These are phyloP conservation scores for Aurelia coerulea DNA, from an alignment of 30 jellyfish, hydroid and myxozoan genomes.

Conservation along the genomic window DNA sequence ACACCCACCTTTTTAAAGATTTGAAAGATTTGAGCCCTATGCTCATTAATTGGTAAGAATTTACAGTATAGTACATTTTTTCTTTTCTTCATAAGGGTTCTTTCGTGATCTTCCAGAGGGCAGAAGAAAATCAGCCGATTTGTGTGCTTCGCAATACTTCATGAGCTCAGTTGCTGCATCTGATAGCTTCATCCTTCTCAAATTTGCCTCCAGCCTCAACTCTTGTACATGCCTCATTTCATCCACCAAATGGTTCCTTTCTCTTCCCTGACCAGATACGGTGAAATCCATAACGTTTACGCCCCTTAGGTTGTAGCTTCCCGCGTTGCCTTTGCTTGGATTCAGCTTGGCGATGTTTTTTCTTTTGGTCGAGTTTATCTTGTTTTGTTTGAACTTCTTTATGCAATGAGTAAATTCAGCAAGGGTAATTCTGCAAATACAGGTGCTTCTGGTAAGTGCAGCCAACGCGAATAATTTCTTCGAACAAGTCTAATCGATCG, in stretches of 20 bases:
- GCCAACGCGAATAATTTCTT: too few species aligned
- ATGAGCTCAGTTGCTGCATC: conserved; percentile 73
- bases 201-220: conserved; percentile 52
- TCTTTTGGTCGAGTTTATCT: too few species aligned
- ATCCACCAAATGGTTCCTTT: conserved; percentile 64
- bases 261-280: conserved; percentile 71
- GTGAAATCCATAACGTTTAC: conserved; percentile 61
- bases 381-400: too few species aligned
- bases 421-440: too few species aligned
- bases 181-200: conserved; percentile 66
- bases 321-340: background rate
- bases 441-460: too few species aligned
- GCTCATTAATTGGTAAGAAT: too few species aligned
- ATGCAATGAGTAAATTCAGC: too few species aligned
- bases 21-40: too few species aligned
- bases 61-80: conserved; percentile 55
- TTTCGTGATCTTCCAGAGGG: conserved; percentile 66
- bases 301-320: conserved; percentile 17
- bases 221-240: conserved; percentile 76
- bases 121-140: conserved; percentile 65
- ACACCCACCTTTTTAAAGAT: too few species aligned
- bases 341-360: conserved; percentile 9
- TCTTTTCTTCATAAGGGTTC: conserved; percentile 79
- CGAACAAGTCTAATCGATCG: too few species aligned
- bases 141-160: conserved; percentile 73